A percentile compares a stretch with the other conserved stretches of the same genome.
These are phyloP conservation scores for Drosophila santomea DNA, from an alignment of 1,140 invertebrate genomes.

Conservation along the genomic window DNA sequence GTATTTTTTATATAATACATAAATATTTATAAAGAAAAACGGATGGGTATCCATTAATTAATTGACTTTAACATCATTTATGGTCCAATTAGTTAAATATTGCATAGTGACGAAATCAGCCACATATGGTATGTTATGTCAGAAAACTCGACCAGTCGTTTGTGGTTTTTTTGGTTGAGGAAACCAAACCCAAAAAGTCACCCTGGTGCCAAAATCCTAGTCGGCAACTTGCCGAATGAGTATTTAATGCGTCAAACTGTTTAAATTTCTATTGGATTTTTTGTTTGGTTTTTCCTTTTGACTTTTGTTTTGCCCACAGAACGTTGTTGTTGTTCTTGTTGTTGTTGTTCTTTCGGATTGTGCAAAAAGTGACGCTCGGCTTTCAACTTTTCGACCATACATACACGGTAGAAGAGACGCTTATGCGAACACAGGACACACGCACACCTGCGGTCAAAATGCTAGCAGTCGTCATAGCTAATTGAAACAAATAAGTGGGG, in stretches of 20 bases:
- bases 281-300: conserved; percentile 70
- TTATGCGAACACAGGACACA: conserved; percentile 21
- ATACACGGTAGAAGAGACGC: conserved; percentile 43
- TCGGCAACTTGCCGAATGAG: conserved; percentile 64
- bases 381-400: conserved; percentile 77
- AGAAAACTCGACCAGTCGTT: conserved; percentile 1
- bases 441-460: not conserved
- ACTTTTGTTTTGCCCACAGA: conserved; percentile 78
- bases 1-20: not conserved
- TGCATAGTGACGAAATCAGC: not conserved
- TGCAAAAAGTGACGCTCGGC: conserved; percentile 71
- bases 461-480: not conserved
- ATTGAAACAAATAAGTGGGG: too few relatives aligned
- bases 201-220: conserved; percentile 19
- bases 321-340: conserved; percentile 1
- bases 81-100: conserved; percentile 11
- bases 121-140: conserved; percentile 15
- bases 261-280: conserved; percentile 81
- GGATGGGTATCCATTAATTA: too few relatives aligned
- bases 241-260: conserved; percentile 83
- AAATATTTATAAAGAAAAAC: too few relatives aligned
- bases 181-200: conserved; percentile 11
- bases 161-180: conserved; percentile 18
- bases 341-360: conserved; percentile 52
- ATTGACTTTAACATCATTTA: not conserved